Evolutionary conservation across 2,797 vertebrate genomes (phyloP), one percentile per base, ranked within the genome.

Genomic region (Gephyroberyx darwinii): DNA sequence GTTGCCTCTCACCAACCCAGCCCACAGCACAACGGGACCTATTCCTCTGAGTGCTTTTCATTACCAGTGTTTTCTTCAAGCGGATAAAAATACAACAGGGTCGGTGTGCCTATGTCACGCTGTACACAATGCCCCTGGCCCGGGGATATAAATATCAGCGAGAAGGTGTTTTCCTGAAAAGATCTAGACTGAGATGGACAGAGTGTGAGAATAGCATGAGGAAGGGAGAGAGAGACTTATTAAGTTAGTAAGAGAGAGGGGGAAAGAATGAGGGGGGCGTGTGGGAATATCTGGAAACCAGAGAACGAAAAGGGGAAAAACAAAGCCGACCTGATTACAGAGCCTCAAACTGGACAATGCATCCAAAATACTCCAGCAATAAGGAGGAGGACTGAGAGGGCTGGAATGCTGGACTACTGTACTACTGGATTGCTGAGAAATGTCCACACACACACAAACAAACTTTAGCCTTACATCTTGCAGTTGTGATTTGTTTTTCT

Each of bases 101-200:
- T 64, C 60, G 14, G 68, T 4, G 52, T 31, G 31, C 45, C 76
- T 47, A 33, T 69, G 16, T 53, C 66, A 20, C 5, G 6, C 33
- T 26, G 20, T 14, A 88, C 83, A 93, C 91, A 93, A 92, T 92
- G 78, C 78, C 41, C 67, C 78, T 37, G 80, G 51, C 69, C 39
- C 30, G 64, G 45, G 63, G 84, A 66, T 76, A 89, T 81, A 91
- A 91, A 92, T 90, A 92, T 8, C 69, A 82, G 74, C 72, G 73
- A 47, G 71, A 83, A 86, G 85, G 86, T 81, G 80, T 85, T 90
- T 90, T 86, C 90, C 80, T 45, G 8, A 63, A 17, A 56, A 84
- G 85, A 89, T 83, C 67, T 77, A 62, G 41, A 53, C 69, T 19
- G 45, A 82, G 90, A 91, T 88, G 88, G 83, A 84, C 12, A 0